Base-by-base conservation (phyloP, 2,888 invertebrate genomes). In the Mesorhabditis spiculigera region DNA sequence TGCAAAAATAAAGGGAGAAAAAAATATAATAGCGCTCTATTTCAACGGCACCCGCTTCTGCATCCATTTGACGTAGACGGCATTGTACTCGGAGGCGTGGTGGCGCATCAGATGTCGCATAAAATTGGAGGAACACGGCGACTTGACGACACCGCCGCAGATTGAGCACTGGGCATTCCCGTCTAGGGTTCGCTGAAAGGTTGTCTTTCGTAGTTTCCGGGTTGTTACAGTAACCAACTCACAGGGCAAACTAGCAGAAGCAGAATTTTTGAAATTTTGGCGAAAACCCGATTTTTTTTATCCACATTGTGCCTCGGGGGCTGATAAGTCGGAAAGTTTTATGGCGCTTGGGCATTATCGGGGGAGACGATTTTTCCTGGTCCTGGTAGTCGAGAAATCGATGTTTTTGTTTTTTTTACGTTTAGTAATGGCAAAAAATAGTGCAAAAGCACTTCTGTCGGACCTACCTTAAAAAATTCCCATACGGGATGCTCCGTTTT, bases 71-170 rank as follows among this genome's bases (percentile, higher is more conserved):
- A 76, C 50, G 61, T 80, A 80, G 13, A 80, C 80, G 45, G 73
- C 70, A 68, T 80, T 77, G 69, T 80, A 80, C 63, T 80, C 76
- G 28, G 66, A 43, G 5, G 76, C 71, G 65, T 80, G 80, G 61
- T 80, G 80, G n/a, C 80, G 68, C 78, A 78, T 80, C 63, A 80
- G 70, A 71, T 80, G 80, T 4, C 80, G 71, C 80, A 80, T 80
- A 63, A 80, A 80, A 63, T 80, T 80, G 3, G 78, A 78, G 0
- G 80, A 80, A 66, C 80, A 80, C 6, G 80, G 80, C 16, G 72
- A 72, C 63, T 78, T 78, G 5, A 80, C 75, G 66, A 77, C 69
- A 63, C 77, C 80, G 6, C 71, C 58, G 63, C 80, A 80, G 65
- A 80, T 78, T n/a, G 74, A 70, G 44, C 80, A 80, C 61, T 78